Evolutionary conservation across 2,888 invertebrate species (phyloP).

Genomic region (Macrosiphum euphorbiae): DNA sequence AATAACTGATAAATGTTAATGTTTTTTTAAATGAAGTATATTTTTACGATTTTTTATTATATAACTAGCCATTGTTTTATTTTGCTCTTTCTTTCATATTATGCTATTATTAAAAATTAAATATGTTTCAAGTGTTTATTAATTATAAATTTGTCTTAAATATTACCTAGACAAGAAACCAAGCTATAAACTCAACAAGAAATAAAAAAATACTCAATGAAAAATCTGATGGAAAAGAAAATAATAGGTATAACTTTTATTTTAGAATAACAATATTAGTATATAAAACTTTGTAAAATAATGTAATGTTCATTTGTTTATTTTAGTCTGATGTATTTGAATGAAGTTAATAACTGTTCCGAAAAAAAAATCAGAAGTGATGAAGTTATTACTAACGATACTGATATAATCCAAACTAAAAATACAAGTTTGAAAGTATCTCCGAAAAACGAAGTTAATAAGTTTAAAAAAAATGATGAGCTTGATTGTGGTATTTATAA

Average conservation of each 20-base stretch:
- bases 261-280: not conserved
- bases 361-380: not conserved
- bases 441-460: not conserved
- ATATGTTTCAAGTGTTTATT: not conserved
- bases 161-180: not conserved
- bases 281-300: not conserved
- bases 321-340: constrained; percentile 21
- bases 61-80: not conserved
- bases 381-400: not conserved
- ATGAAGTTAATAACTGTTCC: not conserved
- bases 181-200: not conserved
- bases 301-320: not conserved
- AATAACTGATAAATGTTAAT: no score
- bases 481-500: constrained; percentile 12
- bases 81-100: not conserved
- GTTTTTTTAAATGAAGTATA: not conserved
- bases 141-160: not conserved
- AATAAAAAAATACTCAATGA: not conserved
- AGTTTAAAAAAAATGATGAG: not conserved
- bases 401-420: not conserved
- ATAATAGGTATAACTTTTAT: constrained; percentile 13
- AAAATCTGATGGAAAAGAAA: constrained; percentile 39
- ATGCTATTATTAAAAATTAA: not conserved
- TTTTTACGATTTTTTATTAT: no score
- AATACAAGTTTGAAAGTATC: not conserved